phyloP scores from a whole-genome alignment of 2,113 vertebrate genomes.

The Pelobates fuscus region DNA sequence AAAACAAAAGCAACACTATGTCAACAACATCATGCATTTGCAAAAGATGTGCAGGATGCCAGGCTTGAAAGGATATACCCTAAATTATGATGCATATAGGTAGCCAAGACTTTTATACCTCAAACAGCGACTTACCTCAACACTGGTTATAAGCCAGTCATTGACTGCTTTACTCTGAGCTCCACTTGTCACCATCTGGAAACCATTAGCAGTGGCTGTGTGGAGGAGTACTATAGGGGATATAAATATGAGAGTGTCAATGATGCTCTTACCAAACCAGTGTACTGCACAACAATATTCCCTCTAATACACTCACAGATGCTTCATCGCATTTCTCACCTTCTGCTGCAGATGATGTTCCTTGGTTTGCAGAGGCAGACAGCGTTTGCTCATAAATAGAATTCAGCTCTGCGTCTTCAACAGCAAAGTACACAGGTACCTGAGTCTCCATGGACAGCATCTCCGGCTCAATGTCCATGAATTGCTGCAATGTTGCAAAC shows the following conservation, averaged over 20 bases:
- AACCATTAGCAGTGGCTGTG: constrained; percentile 95
- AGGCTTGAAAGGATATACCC: no score
- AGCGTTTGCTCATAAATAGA: constrained; percentile 93
- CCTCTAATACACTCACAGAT: no score
- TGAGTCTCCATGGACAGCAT: constrained; percentile 95
- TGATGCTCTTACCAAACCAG: no score
- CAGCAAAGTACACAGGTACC: constrained; percentile 93
- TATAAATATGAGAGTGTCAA: not conserved
- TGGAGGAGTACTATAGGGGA: constrained; percentile 83
- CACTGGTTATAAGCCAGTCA: constrained; percentile 95
- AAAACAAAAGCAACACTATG: no score
- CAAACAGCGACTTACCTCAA: constrained; percentile 96
- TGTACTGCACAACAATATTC: no score
- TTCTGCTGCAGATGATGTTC: constrained; percentile 89
- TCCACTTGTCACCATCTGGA: constrained; percentile 98
- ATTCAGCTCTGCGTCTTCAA: constrained; percentile 91
- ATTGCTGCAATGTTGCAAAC: constrained; percentile 85
- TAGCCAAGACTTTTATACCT: no score
- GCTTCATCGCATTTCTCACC: no score
- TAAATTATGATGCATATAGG: no score
- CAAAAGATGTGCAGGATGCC: no score
- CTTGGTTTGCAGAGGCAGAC: constrained; percentile 87
- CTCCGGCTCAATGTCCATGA: constrained; percentile 97
- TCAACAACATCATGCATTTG: no score
- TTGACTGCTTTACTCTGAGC: constrained; percentile 94